Conservation (phyloP, 2,797 vertebrate genomes). For the Limnodromus scolopaceus region DNA sequence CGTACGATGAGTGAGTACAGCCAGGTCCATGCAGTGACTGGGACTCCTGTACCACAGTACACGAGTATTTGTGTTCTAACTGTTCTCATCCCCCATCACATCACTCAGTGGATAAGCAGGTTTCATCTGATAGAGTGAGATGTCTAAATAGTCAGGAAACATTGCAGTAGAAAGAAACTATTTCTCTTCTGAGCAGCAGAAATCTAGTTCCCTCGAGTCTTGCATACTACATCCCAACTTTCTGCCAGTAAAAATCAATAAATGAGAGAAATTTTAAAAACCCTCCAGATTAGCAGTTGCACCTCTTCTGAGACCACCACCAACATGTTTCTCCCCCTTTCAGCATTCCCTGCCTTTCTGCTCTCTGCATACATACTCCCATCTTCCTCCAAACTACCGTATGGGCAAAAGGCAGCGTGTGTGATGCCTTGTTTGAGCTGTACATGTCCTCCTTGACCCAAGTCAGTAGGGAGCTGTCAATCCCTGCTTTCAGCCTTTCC, state of each 20-base stretch:
- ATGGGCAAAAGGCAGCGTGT: background rate
- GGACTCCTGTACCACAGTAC: background rate
- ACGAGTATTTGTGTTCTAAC: background rate
- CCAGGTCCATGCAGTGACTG: background rate
- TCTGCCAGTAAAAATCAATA: background rate
- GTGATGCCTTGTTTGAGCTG: background rate
- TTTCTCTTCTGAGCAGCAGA: background rate
- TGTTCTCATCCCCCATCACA: background rate
- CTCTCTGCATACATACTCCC: background rate
- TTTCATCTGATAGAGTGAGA: background rate
- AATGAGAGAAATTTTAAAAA: accelerated
- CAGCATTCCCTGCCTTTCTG: background rate
- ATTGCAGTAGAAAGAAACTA: background rate
- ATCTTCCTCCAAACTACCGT: background rate
- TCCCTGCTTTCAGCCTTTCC: background rate
- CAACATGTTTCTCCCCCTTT: background rate
- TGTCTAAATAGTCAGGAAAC: background rate
- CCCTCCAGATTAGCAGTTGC: background rate
- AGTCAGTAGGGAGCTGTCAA: background rate
- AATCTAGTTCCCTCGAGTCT: background rate
- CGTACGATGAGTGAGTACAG: background rate
- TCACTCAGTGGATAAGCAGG: background rate
- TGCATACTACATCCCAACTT: background rate
- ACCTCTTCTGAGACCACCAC: background rate
- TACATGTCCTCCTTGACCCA: accelerated